Evolutionary conservation across 2,888 invertebrate species (phyloP), one percentile per base, ranked within the genome.

Genomic region (Meliscaeva auricollis): DNA sequence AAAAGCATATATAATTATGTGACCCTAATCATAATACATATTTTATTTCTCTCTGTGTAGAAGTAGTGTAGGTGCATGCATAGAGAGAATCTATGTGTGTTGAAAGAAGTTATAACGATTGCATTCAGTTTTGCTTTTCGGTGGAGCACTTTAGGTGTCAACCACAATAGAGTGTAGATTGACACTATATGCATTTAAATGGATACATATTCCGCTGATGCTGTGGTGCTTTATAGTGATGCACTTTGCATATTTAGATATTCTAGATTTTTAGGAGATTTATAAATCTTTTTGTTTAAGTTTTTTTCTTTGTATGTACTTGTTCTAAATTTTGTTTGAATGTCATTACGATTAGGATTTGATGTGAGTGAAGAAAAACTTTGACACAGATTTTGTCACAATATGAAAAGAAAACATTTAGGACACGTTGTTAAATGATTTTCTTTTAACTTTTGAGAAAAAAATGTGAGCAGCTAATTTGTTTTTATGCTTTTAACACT

Each of bases 161-260:
- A 76, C 81, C 76, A 64, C 80, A 81, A 75, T 81, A 41, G 69
- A 80, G 68, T 60, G 69, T 54, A 81, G 75, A 81, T 81, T 81
- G 81, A 60, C 76, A 72, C 58, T 72, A n/a, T n/a, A n/a, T n/a
- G 66, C 81, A 75, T 66, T 76, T 76, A 75, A 54, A 68, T 60
- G 69, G 68, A 56, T 64, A 70, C 77, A 48, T 50, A 35, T 26
- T 26, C 26, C 26, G 2, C 26, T 4, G 26, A 4, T 26, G 26
- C n/a, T n/a, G n/a, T n/a, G n/a, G n/a, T n/a, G n/a, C n/a, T n/a
- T n/a, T n/a, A n/a, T n/a, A n/a, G 26, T 26, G 26, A 26, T 26
- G 20, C 64, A 64, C 17, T 22, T 66, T 66, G 32, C 17, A 30
- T 46, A n/a, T 22, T 9, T 68, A n/a, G 17, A 13, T 69, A 35